Conservation (phyloP, 2,113 vertebrate genomes). For the Zapus hudsonius region DNA sequence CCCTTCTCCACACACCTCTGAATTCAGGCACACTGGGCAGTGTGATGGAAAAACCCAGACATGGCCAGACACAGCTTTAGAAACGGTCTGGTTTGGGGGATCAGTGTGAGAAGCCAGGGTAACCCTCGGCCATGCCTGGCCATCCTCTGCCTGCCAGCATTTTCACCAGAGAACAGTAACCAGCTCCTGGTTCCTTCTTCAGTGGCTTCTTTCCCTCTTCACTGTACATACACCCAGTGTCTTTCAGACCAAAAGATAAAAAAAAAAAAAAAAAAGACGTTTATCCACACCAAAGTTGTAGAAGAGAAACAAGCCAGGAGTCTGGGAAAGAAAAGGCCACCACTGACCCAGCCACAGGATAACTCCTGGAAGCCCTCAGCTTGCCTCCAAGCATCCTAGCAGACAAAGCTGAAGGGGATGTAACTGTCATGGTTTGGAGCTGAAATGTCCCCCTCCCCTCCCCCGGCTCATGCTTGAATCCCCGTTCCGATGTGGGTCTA, state of each 20-base stretch:
- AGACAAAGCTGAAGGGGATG: constrained; percentile 18
- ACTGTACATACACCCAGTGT: background rate
- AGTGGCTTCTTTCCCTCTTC: background rate
- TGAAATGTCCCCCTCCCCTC: background rate
- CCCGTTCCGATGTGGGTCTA: too few relatives aligned
- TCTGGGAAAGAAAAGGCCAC: background rate
- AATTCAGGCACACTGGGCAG: background rate
- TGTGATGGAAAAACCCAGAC: background rate
- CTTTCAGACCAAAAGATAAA: background rate
- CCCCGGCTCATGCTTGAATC: too few relatives aligned
- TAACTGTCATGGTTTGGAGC: too few relatives aligned
- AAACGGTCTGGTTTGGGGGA: background rate
- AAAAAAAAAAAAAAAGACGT: background rate
- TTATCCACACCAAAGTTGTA: background rate
- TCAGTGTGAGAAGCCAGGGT: background rate
- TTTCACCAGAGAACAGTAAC: background rate
- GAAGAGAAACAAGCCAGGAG: background rate
- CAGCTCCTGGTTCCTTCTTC: background rate
- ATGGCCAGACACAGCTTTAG: constrained; percentile 3
- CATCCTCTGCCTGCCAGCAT: background rate
- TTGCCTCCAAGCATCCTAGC: constrained; percentile 29
- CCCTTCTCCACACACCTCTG: constrained; percentile 22
- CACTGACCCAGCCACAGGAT: background rate
- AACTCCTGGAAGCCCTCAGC: background rate
- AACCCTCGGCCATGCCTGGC: background rate